These are phyloP conservation scores for Corythaixoides concolor DNA, from an alignment of 2,113 vertebrate species.

Conservation along the genomic window DNA sequence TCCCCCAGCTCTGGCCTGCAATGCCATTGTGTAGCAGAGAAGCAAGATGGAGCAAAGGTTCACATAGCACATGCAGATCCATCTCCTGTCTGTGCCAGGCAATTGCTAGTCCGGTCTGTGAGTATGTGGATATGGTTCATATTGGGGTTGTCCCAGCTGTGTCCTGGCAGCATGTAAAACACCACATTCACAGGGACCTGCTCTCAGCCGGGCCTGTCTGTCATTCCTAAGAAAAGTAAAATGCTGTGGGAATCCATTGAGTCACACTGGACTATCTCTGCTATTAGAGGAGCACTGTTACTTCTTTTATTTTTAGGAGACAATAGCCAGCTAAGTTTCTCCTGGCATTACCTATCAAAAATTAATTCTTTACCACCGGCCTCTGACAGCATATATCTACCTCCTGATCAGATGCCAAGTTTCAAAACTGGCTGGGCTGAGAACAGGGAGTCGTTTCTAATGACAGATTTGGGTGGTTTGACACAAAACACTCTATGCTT, in stretches of 20 bases:
- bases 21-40: background rate
- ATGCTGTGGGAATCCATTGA: background rate
- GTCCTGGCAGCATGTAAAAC: background rate
- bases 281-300: background rate
- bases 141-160: background rate
- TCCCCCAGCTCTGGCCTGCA: background rate
- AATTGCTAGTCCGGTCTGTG: background rate
- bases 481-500: background rate
- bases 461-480: background rate
- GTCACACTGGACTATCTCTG: background rate
- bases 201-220: background rate
- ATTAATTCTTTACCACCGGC: background rate
- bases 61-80: background rate
- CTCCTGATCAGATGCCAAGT: background rate
- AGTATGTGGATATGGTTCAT: background rate
- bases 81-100: background rate
- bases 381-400: background rate
- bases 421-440: background rate
- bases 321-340: background rate
- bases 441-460: background rate
- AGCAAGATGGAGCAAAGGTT: background rate
- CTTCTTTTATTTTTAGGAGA: background rate
- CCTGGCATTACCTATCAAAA: background rate
- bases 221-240: background rate
- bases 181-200: fast-evolving